phyloP scores from a whole-genome alignment of 2,797 vertebrate genomes.

The Urosaurus nigricauda region DNA sequence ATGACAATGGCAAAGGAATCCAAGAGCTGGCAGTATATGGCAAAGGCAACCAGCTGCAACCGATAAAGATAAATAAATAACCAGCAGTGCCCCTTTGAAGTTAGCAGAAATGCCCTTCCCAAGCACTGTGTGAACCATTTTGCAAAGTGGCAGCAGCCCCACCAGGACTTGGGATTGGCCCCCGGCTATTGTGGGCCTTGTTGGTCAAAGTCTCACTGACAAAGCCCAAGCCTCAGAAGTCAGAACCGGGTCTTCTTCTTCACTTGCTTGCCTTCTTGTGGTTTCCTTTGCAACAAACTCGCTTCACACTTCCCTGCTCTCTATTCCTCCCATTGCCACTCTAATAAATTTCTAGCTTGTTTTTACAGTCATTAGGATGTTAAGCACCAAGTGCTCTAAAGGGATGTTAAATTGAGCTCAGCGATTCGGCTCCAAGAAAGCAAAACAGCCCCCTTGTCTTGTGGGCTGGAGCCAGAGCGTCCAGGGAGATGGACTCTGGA shows the following conservation, averaged over 20 bases:
- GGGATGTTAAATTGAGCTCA: constrained; percentile 2
- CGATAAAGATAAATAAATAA: no score
- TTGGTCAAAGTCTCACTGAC: not conserved
- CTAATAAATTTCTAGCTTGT: constrained; percentile 18
- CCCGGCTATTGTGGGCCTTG: not conserved
- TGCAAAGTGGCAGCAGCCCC: no score
- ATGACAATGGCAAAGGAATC: no score
- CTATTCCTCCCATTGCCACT: no score
- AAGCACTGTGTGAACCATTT: no score
- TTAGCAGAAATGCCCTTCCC: not conserved
- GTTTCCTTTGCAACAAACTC: not conserved
- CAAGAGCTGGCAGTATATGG: no score
- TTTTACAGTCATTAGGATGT: constrained; percentile 3
- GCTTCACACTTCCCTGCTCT: not conserved
- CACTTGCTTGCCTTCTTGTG: not conserved
- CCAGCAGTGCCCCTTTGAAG: no score
- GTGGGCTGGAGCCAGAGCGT: not conserved
- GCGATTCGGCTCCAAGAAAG: not conserved
- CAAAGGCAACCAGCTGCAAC: no score
- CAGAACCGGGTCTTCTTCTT: not conserved
- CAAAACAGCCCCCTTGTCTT: not conserved
- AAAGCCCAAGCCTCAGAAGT: not conserved
- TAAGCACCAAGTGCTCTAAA: not conserved
- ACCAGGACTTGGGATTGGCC: no score
- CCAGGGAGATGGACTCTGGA: not conserved